Percentiles rank a stretch among this genome's conserved stretches.
Conservation (phyloP, 2,113 vertebrate genomes). For the Ancistrus triradiatus region DNA sequence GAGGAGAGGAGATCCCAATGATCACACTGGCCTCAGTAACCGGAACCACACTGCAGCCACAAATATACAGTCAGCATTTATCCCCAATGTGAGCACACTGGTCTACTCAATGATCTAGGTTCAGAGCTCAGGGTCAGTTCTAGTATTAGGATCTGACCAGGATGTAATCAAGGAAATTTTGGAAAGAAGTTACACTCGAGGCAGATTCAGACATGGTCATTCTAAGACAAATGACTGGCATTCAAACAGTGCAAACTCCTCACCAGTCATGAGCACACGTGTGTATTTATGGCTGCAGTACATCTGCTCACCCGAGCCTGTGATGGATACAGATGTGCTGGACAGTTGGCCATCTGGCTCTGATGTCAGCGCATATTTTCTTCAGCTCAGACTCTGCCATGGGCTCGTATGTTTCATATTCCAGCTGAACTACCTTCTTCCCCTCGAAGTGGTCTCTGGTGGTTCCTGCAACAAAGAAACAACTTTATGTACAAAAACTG, state of each 20-base stretch:
- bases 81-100: too few relatives aligned
- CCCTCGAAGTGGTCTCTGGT: conserved; percentile 83
- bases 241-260: too few relatives aligned
- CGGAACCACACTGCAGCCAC: conserved; percentile 73
- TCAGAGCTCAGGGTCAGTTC: too few relatives aligned
- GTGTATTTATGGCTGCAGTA: not conserved
- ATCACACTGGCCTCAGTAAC: conserved; percentile 85
- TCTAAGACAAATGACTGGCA: too few relatives aligned
- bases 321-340: conserved; percentile 81
- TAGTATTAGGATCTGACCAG: too few relatives aligned
- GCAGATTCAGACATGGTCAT: too few relatives aligned
- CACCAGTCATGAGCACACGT: too few relatives aligned
- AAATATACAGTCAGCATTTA: too few relatives aligned
- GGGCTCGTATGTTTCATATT: conserved; percentile 85
- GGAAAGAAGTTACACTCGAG: too few relatives aligned
- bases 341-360: conserved; percentile 78
- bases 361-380: conserved; percentile 77
- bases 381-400: conserved; percentile 86
- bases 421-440: conserved; percentile 79
- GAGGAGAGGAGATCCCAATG: conserved; percentile 86
- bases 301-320: conserved; percentile 79
- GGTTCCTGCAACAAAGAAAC: conserved; percentile 66
- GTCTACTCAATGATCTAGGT: too few relatives aligned
- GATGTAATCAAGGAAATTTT: too few relatives aligned
- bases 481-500: not conserved